These are phyloP conservation scores for Crocodylus rhombifer DNA, from an alignment of 2,797 vertebrate species.

Conservation along the genomic window DNA sequence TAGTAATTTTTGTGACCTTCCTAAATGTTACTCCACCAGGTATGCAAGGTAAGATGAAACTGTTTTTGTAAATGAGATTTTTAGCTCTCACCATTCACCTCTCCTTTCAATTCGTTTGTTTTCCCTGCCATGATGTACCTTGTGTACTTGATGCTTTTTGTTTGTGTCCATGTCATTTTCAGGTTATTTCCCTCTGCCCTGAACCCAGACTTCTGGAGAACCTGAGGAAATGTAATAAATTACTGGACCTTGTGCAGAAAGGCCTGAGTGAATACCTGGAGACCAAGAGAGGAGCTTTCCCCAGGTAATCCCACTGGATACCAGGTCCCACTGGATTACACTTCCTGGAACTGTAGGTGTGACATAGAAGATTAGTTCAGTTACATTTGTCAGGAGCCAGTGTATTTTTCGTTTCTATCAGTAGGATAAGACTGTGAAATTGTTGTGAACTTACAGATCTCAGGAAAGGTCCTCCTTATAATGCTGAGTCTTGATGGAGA, in stretches of 20 bases:
- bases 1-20: neutral
- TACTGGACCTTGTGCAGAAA: slow-evolving; percentile 91
- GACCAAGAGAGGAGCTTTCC: slow-evolving; percentile 88
- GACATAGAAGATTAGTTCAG: neutral
- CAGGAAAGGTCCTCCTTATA: slow-evolving; percentile 42
- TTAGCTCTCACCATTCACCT: slow-evolving; percentile 43
- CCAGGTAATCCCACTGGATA: slow-evolving; percentile 78
- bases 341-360: neutral
- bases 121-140: slow-evolving; percentile 11
- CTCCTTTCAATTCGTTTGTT: slow-evolving; percentile 51
- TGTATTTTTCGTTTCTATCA: neutral
- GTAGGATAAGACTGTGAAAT: slow-evolving; percentile 9
- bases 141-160: slow-evolving; percentile 46
- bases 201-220: slow-evolving; percentile 84
- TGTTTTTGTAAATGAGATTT: slow-evolving; percentile 39
- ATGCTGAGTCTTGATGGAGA: slow-evolving; percentile 62
- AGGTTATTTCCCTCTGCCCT: slow-evolving; percentile 92
- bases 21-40: neutral
- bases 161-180: neutral
- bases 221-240: slow-evolving; percentile 85
- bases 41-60: slow-evolving; percentile 51
- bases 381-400: slow-evolving; percentile 4
- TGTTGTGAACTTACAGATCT: neutral
- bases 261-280: slow-evolving; percentile 93
- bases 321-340: neutral